A percentile compares a stretch with the other conserved stretches of the same genome.
Evolutionary conservation across 2,888 invertebrate genomes (phyloP).

Genomic region (Acronicta alni): DNA sequence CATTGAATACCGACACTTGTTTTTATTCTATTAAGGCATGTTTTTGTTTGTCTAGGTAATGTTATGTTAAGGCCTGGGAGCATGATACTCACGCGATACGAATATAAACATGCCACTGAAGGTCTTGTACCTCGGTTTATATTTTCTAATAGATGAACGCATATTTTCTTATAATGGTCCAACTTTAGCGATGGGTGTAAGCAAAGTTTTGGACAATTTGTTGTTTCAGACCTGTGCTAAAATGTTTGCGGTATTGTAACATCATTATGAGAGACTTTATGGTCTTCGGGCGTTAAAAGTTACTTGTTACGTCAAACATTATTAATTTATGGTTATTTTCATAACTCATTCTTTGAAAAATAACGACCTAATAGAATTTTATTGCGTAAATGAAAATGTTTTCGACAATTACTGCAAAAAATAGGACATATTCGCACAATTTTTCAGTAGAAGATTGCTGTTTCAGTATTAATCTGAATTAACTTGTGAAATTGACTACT

Average conservation of each 20-base stretch:
- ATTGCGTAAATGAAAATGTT: too few species aligned
- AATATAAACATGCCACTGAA: constrained; percentile 77
- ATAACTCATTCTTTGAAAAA: constrained; percentile 27
- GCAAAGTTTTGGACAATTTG: constrained; percentile 71
- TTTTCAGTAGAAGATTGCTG: too few species aligned
- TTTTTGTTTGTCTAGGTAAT: constrained; percentile 58
- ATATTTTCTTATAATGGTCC: constrained; percentile 85
- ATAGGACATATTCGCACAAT: too few species aligned
- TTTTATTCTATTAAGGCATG: constrained; percentile 62
- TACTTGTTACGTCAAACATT: constrained; percentile 28
- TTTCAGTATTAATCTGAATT: too few species aligned
- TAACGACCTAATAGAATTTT: neutral
- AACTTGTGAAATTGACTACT: too few species aligned
- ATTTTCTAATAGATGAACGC: constrained; percentile 85
- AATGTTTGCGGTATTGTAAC: constrained; percentile 56
- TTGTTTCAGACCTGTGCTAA: constrained; percentile 68
- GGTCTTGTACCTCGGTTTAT: constrained; percentile 68
- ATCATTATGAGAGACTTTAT: constrained; percentile 50
- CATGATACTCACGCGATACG: constrained; percentile 75
- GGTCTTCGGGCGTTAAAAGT: constrained; percentile 45
- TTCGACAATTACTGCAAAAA: too few species aligned
- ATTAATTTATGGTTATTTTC: constrained; percentile 38
- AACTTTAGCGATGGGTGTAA: constrained; percentile 77
- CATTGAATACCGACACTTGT: constrained; percentile 65
- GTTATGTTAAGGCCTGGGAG: constrained; percentile 56